These are phyloP conservation scores for Nasua narica DNA, from an alignment of 2,797 vertebrate species.

Conservation along the genomic window DNA sequence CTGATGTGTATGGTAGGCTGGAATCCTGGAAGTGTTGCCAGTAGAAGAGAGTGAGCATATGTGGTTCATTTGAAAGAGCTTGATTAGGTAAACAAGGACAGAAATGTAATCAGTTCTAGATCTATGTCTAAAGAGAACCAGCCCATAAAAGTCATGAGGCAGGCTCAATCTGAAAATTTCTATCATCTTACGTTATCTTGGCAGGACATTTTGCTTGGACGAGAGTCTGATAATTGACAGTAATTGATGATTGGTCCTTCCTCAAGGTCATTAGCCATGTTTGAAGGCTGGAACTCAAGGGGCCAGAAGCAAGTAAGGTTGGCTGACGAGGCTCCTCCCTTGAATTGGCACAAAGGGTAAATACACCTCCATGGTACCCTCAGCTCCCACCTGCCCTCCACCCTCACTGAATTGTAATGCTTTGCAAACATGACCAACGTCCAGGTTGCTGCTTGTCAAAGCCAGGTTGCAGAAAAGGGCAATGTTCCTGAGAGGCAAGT, in stretches of 20 bases:
- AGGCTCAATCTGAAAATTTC: neutral
- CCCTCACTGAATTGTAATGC: neutral
- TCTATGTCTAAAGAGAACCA: neutral
- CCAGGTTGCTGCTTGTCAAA: neutral
- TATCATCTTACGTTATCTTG: neutral
- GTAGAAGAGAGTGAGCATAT: neutral
- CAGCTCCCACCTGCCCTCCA: neutral
- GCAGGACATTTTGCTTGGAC: neutral
- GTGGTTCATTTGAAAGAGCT: neutral
- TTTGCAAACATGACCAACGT: neutral
- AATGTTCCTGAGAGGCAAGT: neutral
- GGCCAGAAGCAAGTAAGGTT: neutral
- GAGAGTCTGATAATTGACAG: neutral
- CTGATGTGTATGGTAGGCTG: neutral
- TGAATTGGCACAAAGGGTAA: no score
- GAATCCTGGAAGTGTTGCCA: neutral
- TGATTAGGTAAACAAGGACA: neutral
- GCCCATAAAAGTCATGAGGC: no score
- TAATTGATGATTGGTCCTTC: neutral
- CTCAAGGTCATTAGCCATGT: neutral
- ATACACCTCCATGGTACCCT: rapidly evolving
- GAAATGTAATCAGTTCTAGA: neutral
- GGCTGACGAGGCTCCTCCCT: rapidly evolving
- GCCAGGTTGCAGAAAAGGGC: neutral
- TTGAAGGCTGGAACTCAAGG: neutral